Evolutionary conservation across 2,888 invertebrate species (phyloP), one percentile per base, ranked within the genome.

Genomic region (Sarcophaga subvicina): DNA sequence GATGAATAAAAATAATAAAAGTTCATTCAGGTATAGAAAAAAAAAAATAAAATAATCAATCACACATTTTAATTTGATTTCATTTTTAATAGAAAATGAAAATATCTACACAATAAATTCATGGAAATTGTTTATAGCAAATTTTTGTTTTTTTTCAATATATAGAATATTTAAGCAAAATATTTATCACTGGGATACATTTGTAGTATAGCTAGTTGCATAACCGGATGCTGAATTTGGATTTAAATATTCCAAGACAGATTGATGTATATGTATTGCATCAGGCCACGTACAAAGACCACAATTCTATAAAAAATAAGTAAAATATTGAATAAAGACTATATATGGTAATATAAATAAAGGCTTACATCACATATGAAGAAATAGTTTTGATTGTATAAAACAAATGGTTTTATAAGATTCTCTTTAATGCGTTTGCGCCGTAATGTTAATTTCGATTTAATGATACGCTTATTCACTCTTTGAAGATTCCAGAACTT

Each of bases 311-410:
- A 87, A 86, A 76, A 83, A 79, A 20, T 12, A 22, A 22, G 60
- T 4, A 47, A 20, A 64, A 20, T 63, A 66, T 54, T 3, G 4
- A 11, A 59, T 54, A 54, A 54, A 14, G 17, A 14, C 12, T 17
- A 2, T 14, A 54, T 54, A 54, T 54, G 54, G 22, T 62, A 62
- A 1, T 11, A 62, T 62, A 17, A n/a, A 62, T 22, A 1, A 11
- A 6, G 20, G 84, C 89, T 88, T 85, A 89, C 89, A 89, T 89
- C 89, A 89, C 89, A 89, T 88, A 89, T 89, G 66, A 87, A 89
- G 79, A 89, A 88, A 76, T 88, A 80, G 75, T 89, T 85, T 70
- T 86, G 88, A 62, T 83, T 88, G 45, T 81, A 85, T 20, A 89
- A 77, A 82, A 85, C 78, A 76, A 85, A 82, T 45, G 86, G 86